Conservation (phyloP, 2,113 vertebrate species). For the Fulica atra region DNA sequence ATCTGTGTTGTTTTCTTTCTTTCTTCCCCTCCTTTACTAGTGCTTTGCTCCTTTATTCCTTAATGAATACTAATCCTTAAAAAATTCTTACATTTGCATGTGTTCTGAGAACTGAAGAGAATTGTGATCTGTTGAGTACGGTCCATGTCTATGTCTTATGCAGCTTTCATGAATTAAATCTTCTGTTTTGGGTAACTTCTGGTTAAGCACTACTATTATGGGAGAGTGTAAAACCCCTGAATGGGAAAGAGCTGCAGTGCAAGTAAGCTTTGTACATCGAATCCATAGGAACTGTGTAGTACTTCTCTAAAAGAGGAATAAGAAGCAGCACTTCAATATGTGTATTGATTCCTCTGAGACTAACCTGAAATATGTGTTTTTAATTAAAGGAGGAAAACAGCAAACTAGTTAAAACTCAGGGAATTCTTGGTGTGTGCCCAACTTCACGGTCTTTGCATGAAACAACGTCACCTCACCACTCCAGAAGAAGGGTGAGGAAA, state of each 20-base stretch:
- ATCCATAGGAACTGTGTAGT: not conserved
- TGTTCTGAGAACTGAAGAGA: not conserved
- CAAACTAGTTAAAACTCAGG: conserved; percentile 94
- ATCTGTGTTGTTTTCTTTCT: not conserved
- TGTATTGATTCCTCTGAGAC: conserved; percentile 14
- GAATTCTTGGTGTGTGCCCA: conserved; percentile 82
- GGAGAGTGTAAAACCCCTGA: not conserved
- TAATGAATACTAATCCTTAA: not conserved
- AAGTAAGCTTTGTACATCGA: not conserved
- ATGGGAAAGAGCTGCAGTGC: not conserved
- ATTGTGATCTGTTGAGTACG: not conserved
- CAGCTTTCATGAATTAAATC: not conserved
- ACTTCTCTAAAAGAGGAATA: not conserved
- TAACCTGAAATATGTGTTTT: conserved; percentile 35
- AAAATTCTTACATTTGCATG: not conserved
- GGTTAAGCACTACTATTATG: not conserved
- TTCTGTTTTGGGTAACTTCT: not conserved
- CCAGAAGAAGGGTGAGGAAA: conserved; percentile 83
- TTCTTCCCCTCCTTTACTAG: not conserved
- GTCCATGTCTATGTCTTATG: not conserved
- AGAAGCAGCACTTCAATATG: not conserved
- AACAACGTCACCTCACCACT: conserved; percentile 80
- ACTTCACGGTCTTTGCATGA: conserved; percentile 86
- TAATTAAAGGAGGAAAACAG: conserved; percentile 87
- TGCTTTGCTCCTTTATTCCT: not conserved